Conservation (phyloP, 1,140 invertebrate genomes). For the Caerostris darwini region DNA sequence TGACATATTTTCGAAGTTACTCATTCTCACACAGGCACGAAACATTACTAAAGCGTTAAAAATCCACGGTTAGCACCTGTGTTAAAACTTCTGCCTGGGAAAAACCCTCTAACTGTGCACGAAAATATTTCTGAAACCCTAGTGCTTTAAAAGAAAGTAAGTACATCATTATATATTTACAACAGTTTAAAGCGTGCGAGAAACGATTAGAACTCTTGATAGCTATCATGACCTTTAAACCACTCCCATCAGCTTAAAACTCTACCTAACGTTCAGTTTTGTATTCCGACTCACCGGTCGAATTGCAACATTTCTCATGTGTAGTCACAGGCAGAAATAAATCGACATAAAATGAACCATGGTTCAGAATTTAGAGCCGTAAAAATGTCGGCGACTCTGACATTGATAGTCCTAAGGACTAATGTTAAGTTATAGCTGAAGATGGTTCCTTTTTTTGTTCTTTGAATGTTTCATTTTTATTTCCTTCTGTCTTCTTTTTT, state of each 20-base stretch:
- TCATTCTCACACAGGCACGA: too few relatives aligned
- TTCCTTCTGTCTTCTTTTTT: background rate
- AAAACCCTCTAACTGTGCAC: too few relatives aligned
- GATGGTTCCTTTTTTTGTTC: background rate
- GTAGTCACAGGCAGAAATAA: background rate
- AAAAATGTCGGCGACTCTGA: slow-evolving; percentile 19
- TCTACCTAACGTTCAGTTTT: background rate
- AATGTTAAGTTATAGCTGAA: slow-evolving; percentile 45
- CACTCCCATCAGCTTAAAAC: background rate
- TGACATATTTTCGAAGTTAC: too few relatives aligned
- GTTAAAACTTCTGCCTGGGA: too few relatives aligned
- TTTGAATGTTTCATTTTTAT: background rate
- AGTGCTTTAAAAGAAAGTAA: background rate
- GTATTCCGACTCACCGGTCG: background rate
- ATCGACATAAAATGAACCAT: slow-evolving; percentile 46
- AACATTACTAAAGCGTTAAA: too few relatives aligned
- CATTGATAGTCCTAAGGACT: slow-evolving; percentile 24
- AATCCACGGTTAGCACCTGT: too few relatives aligned
- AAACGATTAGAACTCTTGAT: background rate
- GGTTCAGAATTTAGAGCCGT: slow-evolving; percentile 47
- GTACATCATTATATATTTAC: background rate
- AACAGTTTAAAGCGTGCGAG: background rate
- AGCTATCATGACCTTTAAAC: slow-evolving; percentile 27
- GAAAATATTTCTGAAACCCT: background rate
- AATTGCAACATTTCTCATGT: background rate